phyloP scores from a whole-genome alignment of 2,113 vertebrate species.

The Eublepharis macularius region DNA sequence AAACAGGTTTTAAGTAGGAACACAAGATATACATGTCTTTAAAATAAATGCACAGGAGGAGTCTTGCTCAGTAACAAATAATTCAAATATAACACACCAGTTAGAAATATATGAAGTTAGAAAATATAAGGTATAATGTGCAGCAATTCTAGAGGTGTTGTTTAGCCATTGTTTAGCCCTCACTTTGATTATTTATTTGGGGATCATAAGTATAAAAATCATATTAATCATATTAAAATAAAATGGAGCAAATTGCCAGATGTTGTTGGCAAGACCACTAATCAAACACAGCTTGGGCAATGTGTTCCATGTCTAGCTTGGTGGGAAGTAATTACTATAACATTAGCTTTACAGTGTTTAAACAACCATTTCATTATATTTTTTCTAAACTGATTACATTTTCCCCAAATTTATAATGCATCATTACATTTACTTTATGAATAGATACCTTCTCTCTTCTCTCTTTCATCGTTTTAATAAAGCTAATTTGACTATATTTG shows the following conservation, averaged over 20 bases:
- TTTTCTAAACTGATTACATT: constrained; percentile 78
- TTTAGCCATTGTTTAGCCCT: neutral
- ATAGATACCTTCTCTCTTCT: constrained; percentile 71
- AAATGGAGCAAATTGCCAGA: constrained; percentile 68
- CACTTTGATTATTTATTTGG: constrained; percentile 8
- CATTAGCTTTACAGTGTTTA: constrained; percentile 80
- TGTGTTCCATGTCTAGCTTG: constrained; percentile 62
- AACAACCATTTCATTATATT: constrained; percentile 82
- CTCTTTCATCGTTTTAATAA: constrained; percentile 74
- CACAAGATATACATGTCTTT: no score
- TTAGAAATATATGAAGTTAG: neutral
- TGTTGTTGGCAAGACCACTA: constrained; percentile 68
- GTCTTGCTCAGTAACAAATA: neutral
- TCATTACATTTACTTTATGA: constrained; percentile 80
- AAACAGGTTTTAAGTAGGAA: no score
- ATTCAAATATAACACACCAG: constrained; percentile 32
- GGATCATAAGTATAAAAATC: constrained; percentile 52
- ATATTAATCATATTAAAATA: constrained; percentile 37
- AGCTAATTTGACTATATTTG: constrained; percentile 72
- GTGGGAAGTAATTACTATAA: constrained; percentile 78
- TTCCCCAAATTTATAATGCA: constrained; percentile 78
- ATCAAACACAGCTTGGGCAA: constrained; percentile 73
- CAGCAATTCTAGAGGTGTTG: neutral
- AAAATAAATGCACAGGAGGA: no score
- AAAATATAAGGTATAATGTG: neutral